phyloP scores from a whole-genome alignment of 2,797 vertebrate genomes.

The Carduelis carduelis region DNA sequence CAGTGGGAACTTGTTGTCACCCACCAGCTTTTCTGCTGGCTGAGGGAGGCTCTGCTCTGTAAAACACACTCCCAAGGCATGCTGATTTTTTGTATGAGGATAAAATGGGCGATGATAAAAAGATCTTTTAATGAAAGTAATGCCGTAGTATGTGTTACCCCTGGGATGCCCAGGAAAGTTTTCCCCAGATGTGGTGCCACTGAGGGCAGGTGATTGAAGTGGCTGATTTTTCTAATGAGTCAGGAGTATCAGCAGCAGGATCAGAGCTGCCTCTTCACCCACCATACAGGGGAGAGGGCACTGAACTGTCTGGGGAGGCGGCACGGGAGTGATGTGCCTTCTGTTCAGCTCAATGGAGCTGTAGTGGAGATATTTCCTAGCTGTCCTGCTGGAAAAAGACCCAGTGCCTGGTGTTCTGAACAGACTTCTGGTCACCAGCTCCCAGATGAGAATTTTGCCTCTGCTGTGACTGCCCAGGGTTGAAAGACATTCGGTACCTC shows the following conservation, averaged over 20 bases:
- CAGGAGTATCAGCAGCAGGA: neutral
- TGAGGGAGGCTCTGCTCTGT: neutral
- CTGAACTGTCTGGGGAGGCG: accelerated
- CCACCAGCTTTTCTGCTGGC: conserved; percentile 36
- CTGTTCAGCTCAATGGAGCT: neutral
- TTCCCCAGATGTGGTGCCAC: neutral
- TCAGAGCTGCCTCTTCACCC: neutral
- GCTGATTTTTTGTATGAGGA: accelerated
- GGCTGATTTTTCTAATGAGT: neutral
- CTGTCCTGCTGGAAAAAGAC: neutral
- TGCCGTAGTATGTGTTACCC: accelerated
- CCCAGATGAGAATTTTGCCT: neutral
- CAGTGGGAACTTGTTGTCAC: conserved; percentile 53
- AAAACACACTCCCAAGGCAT: neutral
- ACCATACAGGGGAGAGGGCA: neutral
- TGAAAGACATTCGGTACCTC: neutral
- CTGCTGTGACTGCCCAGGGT: accelerated
- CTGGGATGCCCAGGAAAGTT: neutral
- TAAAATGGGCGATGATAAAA: neutral
- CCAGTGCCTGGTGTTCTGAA: neutral
- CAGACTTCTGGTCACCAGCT: neutral
- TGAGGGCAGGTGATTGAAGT: neutral
- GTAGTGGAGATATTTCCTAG: neutral
- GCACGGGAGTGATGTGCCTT: neutral
- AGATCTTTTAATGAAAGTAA: neutral